Evolutionary conservation across 2,888 invertebrate genomes (phyloP), one percentile per base, ranked within the genome.

Genomic region (Sinohyriopsis cumingii): DNA sequence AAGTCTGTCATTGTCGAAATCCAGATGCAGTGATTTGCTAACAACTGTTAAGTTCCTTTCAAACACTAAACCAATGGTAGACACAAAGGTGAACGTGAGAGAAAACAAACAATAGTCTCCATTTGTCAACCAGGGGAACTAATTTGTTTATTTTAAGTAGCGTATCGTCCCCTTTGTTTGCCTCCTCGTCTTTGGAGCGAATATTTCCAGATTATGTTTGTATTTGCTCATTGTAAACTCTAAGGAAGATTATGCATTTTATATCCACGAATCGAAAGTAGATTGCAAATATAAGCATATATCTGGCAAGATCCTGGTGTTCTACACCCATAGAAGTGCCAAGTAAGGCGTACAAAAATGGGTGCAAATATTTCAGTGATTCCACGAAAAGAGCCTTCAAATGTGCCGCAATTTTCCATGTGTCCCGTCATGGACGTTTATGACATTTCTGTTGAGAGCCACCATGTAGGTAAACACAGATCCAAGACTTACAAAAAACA

Each of bases 401-500:
- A 18, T 77, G 59, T 6, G 77, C 77, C n/a, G 77, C 72, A 28
- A 79, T 67, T 64, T 77, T 79, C 2, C 73, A 75, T 0, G 76
- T 71, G 59, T 77, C 55, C 74, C 67, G 19, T 67, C 56, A 25
- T 67, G 64, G 59, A 79, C 77, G 61, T 79, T 79, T 33, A 73
- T 71, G n/a, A 73, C 72, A 65, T 79, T 79, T 9, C 77, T 79
- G 63, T 77, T 77, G 24, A 79, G 71, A 4, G 79, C 79, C 18
- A 77, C 73, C 79, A 79, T 77, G 65, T 79, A 79, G 1, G 75
- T 79, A 60, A 77, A 79, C 20, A 75, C 69, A 5, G 77, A 79
- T 3, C 79, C 79, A 55, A 77, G 65, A 5, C 79, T 77, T 79
- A 65, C 45, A 70, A 72, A 53, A 60, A 28, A 70, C 59, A 53